phyloP scores from a whole-genome alignment of 1,140 invertebrate genomes.

The Mamestra configurata region DNA sequence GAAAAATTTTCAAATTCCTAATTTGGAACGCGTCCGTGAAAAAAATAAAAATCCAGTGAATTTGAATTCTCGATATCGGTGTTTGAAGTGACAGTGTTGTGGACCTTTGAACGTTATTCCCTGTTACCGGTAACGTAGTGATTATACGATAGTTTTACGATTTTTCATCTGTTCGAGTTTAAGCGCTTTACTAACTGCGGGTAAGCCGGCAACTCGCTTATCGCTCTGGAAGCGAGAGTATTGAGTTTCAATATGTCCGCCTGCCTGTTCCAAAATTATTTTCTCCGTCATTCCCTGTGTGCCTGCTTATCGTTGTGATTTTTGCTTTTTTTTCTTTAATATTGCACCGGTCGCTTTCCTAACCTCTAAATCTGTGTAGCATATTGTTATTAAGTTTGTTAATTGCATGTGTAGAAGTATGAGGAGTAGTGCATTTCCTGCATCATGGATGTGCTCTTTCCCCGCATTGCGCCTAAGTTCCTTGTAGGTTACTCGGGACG shows the following conservation, averaged over 20 bases:
- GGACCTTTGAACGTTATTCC: slow-evolving; percentile 71
- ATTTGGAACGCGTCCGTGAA: slow-evolving; percentile 73
- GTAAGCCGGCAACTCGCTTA: slow-evolving; percentile 65
- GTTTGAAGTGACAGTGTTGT: slow-evolving; percentile 78
- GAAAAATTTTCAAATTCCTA: slow-evolving; percentile 68
- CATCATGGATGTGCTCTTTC: slow-evolving; percentile 16
- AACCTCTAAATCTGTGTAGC: slow-evolving; percentile 60
- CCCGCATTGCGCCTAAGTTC: slow-evolving; percentile 48
- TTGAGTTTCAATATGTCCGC: slow-evolving; percentile 83
- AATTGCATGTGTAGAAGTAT: slow-evolving; percentile 25
- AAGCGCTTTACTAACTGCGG: slow-evolving; percentile 52
- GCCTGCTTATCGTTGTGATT: slow-evolving; percentile 55
- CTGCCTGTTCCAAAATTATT: slow-evolving; percentile 75
- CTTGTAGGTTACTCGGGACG: slow-evolving; percentile 24
- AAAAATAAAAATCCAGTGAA: slow-evolving; percentile 65
- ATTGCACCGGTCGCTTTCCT: slow-evolving; percentile 53
- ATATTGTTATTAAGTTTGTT: slow-evolving; percentile 11
- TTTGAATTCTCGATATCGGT: slow-evolving; percentile 67
- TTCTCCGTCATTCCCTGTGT: slow-evolving; percentile 65
- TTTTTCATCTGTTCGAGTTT: slow-evolving; percentile 56
- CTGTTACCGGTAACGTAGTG: slow-evolving; percentile 76
- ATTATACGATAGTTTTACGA: slow-evolving; percentile 58
- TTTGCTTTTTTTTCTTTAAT: slow-evolving; percentile 53
- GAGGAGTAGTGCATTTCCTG: slow-evolving; percentile 10
- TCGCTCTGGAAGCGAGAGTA: slow-evolving; percentile 69